phyloP scores from a whole-genome alignment of 2,888 invertebrate genomes.

The Hydroisotoma schaefferi region DNA sequence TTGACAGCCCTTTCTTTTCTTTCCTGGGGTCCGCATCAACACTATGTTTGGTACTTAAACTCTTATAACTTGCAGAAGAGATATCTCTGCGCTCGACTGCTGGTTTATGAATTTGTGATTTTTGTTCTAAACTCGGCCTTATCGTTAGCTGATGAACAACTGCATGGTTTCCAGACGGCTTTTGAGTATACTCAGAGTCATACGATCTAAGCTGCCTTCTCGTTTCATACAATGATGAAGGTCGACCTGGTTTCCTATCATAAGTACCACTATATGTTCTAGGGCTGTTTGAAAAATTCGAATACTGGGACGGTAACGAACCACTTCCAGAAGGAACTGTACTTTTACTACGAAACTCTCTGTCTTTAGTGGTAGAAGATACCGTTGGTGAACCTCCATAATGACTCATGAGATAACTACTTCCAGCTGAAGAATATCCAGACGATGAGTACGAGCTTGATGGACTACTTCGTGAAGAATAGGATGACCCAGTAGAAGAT shows the following conservation, averaged over 20 bases:
- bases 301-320: conserved; percentile 7
- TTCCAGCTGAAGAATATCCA: conserved; percentile 10
- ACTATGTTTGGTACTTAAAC: background rate
- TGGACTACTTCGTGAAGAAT: conserved; percentile 4
- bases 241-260: conserved; percentile 18
- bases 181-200: conserved; percentile 7
- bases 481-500: background rate
- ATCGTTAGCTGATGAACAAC: conserved; percentile 9
- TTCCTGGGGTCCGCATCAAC: background rate
- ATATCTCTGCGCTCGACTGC: background rate
- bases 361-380: conserved; percentile 1
- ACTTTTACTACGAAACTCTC: background rate
- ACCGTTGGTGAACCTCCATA: conserved; percentile 27
- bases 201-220: background rate
- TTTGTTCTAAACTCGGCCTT: conserved; percentile 1
- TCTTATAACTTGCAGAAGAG: background rate
- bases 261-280: conserved; percentile 10
- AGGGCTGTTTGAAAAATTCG: conserved; percentile 8
- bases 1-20: conserved; percentile 6
- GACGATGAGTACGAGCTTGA: conserved; percentile 4
- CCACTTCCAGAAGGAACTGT: background rate
- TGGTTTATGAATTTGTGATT: too few species aligned
- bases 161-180: background rate
- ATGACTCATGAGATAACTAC: conserved; percentile 38
- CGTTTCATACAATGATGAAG: conserved; percentile 25